Percentiles rank a stretch among this genome's conserved stretches.
phyloP scores from a whole-genome alignment of 2,797 vertebrate species.

The Oreochromis grahami region DNA sequence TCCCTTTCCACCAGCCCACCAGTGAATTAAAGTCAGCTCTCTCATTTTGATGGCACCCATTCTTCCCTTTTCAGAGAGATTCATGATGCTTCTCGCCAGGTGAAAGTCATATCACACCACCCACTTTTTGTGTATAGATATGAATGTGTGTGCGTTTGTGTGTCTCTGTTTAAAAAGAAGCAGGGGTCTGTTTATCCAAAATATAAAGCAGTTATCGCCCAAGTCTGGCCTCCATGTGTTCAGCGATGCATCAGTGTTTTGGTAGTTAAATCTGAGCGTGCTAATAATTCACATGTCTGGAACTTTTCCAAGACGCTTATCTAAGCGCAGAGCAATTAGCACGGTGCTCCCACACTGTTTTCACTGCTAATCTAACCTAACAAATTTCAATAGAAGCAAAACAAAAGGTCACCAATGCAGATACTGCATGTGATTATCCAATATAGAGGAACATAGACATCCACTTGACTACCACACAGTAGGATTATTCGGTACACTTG shows the following conservation, averaged over 20 bases:
- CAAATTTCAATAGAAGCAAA: slow-evolving; percentile 18
- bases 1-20: slow-evolving; percentile 39
- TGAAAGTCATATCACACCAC: slow-evolving; percentile 53
- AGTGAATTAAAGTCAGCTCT: slow-evolving; percentile 67
- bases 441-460: not conserved
- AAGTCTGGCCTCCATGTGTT: slow-evolving; percentile 31
- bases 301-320: slow-evolving; percentile 58
- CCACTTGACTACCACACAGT: not conserved
- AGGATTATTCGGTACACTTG: not conserved
- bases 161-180: not conserved
- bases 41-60: slow-evolving; percentile 55
- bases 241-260: slow-evolving; percentile 20
- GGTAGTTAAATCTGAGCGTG: slow-evolving; percentile 38
- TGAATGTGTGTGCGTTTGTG: not conserved
- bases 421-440: slow-evolving; percentile 13
- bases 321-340: slow-evolving; percentile 59
- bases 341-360: slow-evolving; percentile 28
- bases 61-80: slow-evolving; percentile 56
- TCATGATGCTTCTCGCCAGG: slow-evolving; percentile 44
- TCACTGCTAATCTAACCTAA: slow-evolving; percentile 20
- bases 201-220: slow-evolving; percentile 40
- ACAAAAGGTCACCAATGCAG: slow-evolving; percentile 36
- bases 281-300: slow-evolving; percentile 57
- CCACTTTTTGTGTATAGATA: slow-evolving; percentile 12
- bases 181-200: slow-evolving; percentile 25